phyloP scores from a whole-genome alignment of 1,140 invertebrate species.

The Calycopis cecrops region DNA sequence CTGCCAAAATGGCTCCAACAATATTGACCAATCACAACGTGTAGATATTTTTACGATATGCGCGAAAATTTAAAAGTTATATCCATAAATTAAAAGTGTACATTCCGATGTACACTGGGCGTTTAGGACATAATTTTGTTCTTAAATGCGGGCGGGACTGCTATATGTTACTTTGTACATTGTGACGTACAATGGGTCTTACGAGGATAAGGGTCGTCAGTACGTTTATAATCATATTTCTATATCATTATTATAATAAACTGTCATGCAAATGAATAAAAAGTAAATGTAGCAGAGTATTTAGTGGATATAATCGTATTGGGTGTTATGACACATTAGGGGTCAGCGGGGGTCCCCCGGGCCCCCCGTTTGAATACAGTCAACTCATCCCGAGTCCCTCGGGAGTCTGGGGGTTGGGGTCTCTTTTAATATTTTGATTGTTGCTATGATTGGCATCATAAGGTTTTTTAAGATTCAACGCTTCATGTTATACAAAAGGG shows the following conservation, averaged over 20 bases:
- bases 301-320: conserved; percentile 42
- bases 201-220: no score
- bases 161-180: no score
- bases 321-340: conserved; percentile 67
- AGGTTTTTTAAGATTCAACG: background rate
- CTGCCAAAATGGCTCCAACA: no score
- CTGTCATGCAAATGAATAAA: conserved; percentile 8
- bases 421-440: conserved; percentile 5
- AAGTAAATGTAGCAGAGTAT: conserved; percentile 5
- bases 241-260: background rate
- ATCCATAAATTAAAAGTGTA: no score
- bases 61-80: no score
- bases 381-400: conserved; percentile 44
- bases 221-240: no score
- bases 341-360: conserved; percentile 25
- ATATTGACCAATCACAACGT: no score
- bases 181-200: no score
- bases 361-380: conserved; percentile 40
- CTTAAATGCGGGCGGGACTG: no score
- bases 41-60: no score
- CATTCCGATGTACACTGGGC: no score
- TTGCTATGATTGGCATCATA: conserved; percentile 4
- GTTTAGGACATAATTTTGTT: no score
- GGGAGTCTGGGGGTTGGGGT: conserved; percentile 22
- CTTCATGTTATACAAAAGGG: background rate